A percentile compares a stretch with the other conserved stretches of the same genome.
These are phyloP conservation scores for Phallusia fumigata DNA, from an alignment of 23 tunicate species.

Conservation along the genomic window DNA sequence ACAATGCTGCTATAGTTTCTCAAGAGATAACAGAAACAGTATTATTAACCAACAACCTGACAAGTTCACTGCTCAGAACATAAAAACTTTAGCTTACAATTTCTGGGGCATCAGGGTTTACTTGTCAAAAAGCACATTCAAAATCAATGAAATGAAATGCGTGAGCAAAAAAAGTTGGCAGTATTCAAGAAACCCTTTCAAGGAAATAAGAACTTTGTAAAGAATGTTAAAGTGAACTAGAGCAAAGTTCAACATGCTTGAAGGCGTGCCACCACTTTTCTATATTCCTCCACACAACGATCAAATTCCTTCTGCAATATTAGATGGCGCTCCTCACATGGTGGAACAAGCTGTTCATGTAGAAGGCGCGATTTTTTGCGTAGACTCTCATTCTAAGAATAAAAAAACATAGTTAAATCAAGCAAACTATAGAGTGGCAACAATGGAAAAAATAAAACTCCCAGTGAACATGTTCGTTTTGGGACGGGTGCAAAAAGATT, in stretches of 20 bases:
- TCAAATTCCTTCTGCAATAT: conserved; percentile 68
- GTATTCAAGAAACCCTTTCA: too few relatives aligned
- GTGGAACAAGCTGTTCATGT: conserved; percentile 27
- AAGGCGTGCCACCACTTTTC: conserved; percentile 46
- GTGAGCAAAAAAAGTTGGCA: too few relatives aligned
- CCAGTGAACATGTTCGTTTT: too few relatives aligned
- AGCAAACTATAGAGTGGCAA: not conserved
- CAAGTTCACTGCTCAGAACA: too few relatives aligned
- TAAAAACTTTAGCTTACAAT: too few relatives aligned
- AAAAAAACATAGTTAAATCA: not conserved
- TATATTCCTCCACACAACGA: conserved; percentile 52
- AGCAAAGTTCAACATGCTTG: conserved; percentile 4
- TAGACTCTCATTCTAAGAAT: conserved; percentile 10
- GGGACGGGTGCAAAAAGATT: too few relatives aligned
- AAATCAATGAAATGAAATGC: too few relatives aligned
- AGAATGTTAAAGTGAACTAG: not conserved
- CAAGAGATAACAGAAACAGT: too few relatives aligned
- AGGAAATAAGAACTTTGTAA: not conserved
- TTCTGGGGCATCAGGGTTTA: too few relatives aligned
- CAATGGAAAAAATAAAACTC: not conserved
- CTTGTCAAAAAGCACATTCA: too few relatives aligned
- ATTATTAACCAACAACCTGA: too few relatives aligned
- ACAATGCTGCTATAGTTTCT: too few relatives aligned
- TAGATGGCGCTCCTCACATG: conserved; percentile 48
- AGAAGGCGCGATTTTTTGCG: conserved; percentile 18